Conservation (phyloP, 1,140 invertebrate genomes). For the Wasmannia auropunctata region DNA sequence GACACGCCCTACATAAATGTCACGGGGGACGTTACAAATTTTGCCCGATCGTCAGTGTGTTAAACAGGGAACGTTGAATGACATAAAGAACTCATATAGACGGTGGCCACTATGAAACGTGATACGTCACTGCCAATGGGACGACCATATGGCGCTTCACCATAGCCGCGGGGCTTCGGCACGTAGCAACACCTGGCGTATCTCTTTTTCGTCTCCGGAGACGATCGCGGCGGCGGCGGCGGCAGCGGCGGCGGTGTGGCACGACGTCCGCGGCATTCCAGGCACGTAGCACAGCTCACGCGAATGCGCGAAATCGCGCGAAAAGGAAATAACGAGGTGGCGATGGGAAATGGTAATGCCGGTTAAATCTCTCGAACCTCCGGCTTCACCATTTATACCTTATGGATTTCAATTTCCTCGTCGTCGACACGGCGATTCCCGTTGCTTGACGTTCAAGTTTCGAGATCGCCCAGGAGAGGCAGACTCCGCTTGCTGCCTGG, state of each 20-base stretch:
- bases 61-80: neutral
- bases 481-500: neutral
- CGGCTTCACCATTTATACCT: constrained; percentile 13
- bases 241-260: too few species aligned
- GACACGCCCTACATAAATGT: neutral
- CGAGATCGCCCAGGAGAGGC: neutral
- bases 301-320: constrained; percentile 35
- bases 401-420: constrained; percentile 57
- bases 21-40: neutral
- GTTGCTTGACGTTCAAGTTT: constrained; percentile 17
- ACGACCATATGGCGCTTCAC: constrained; percentile 34
- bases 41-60: neutral
- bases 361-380: constrained; percentile 14
- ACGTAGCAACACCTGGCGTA: constrained; percentile 47
- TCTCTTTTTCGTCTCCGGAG: constrained; percentile 43
- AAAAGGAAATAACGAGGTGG: constrained; percentile 48
- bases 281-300: constrained; percentile 15
- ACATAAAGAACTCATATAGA: neutral
- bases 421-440: constrained; percentile 35
- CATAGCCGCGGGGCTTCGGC: constrained; percentile 26
- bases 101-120: constrained; percentile 26
- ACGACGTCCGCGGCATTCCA: constrained; percentile 8
- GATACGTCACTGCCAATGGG: constrained; percentile 35
- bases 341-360: constrained; percentile 49
- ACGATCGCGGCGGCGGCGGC: neutral